Conservation (phyloP, 2,113 vertebrate species). For the Hippocampus comes region DNA sequence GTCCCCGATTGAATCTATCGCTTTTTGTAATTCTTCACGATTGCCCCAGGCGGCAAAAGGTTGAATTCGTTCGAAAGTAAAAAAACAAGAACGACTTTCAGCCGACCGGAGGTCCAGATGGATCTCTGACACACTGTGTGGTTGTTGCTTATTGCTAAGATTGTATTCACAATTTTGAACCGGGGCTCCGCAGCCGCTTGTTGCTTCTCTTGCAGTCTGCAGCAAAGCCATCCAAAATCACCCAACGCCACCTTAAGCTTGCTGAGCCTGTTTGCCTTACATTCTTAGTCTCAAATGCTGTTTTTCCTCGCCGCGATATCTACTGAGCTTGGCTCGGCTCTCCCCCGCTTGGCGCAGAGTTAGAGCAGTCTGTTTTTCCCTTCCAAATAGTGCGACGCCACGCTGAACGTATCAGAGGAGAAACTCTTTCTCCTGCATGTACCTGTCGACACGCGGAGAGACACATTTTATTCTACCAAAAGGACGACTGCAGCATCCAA, state of each 20-base stretch:
- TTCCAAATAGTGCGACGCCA: neutral
- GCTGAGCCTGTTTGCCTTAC: neutral
- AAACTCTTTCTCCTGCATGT: neutral
- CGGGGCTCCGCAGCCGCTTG: slow-evolving; percentile 33
- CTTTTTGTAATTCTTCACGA: slow-evolving; percentile 68
- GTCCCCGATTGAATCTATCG: slow-evolving; percentile 65
- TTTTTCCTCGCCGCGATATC: slow-evolving; percentile 32
- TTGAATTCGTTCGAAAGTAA: slow-evolving; percentile 43
- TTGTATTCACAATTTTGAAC: slow-evolving; percentile 39
- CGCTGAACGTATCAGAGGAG: neutral
- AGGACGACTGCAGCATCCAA: no score
- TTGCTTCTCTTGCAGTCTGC: slow-evolving; percentile 3
- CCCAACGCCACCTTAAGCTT: neutral
- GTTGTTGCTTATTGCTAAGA: slow-evolving; percentile 36
- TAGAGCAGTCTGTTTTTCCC: neutral
- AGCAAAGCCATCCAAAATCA: neutral
- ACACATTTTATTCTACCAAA: neutral
- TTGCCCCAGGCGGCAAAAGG: slow-evolving; percentile 63
- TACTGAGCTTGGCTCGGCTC: neutral
- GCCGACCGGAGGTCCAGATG: slow-evolving; percentile 56
- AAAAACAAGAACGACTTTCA: slow-evolving; percentile 52
- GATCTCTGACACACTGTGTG: slow-evolving; percentile 40
- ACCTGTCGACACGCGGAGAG: neutral
- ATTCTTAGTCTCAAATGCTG: neutral
- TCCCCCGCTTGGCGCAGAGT: neutral